phyloP scores from a whole-genome alignment of 2,113 vertebrate species.

The Empidonax traillii region DNA sequence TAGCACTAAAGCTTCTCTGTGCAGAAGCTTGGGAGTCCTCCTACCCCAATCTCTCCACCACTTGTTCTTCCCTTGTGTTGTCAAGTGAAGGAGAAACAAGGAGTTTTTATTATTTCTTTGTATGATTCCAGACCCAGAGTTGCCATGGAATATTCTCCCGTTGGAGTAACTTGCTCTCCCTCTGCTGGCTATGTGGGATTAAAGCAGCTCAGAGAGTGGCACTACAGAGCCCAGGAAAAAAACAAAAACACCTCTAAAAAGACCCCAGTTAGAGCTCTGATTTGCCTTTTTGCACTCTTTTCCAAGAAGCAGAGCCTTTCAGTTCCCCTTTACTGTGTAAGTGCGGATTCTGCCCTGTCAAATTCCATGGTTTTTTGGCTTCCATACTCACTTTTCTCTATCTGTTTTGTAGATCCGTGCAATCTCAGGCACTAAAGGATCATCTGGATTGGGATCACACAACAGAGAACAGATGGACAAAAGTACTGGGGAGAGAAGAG shows the following conservation, averaged over 20 bases:
- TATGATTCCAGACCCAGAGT: background rate
- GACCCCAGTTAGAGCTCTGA: background rate
- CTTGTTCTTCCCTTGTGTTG: background rate
- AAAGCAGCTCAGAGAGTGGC: background rate
- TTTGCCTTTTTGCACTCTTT: background rate
- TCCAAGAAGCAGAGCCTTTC: background rate
- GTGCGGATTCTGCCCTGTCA: background rate
- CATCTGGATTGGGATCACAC: slow-evolving; percentile 99
- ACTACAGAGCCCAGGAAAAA: background rate
- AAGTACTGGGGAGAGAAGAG: slow-evolving; percentile 83
- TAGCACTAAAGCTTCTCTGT: background rate
- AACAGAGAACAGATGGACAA: slow-evolving; percentile 99
- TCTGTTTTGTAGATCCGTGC: slow-evolving; percentile 99
- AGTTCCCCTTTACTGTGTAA: background rate
- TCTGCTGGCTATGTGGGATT: background rate
- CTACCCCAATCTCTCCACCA: background rate
- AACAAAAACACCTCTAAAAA: background rate
- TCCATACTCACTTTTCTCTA: slow-evolving; percentile 96
- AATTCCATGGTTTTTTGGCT: background rate
- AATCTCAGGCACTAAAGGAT: slow-evolving; percentile 99
- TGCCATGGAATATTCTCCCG: background rate
- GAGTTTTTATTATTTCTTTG: background rate
- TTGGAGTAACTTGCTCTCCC: slow-evolving; percentile 23
- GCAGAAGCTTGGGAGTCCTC: background rate
- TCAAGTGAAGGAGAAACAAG: background rate